Base-by-base conservation (phyloP, 2,888 invertebrate species). In the Elysia crispata region DNA sequence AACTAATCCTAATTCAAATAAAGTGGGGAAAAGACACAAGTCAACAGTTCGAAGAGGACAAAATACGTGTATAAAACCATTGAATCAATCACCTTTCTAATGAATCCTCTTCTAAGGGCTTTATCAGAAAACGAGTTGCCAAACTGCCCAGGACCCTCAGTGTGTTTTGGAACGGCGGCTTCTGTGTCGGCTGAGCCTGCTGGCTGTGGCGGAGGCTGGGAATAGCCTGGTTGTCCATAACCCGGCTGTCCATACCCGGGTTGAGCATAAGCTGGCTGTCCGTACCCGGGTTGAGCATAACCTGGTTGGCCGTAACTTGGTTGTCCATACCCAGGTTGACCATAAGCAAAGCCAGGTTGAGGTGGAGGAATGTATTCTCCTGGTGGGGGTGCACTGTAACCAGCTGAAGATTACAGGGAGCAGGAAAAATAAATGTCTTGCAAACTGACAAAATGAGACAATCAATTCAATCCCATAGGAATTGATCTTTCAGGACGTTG, bases 71-170 rank as follows among this genome's bases (percentile, higher is more conserved):
- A 60, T 23, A 13, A 20, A 60, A 1, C 3, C 60, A 20, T 13
- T 20, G n/a, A n/a, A 25, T 15, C 25, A n/a, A 72, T 57, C 81
- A 91, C 91, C 89, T 91, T 91, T 78, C 85, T 85, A 72, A 91
- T 91, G 77, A 91, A 91, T 1, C 86, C 89, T 62, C 86, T 80
- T 30, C 91, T 81, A 30, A 91, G 85, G 20, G 88, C 87, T 76
- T 89, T 90, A 80, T 91, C 89, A 5, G 87, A 87, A 83, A 90
- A 90, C 30, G 87, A 83, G 0, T 50, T 20, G 30, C 72, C 64
- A 49, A 49, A 73, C 6, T 64, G 67, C 23, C 18, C 49, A 0
- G 8, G 31, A 11, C 1, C 33, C 57, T 31, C 25, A 13, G 30
- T 60, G 50, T 64, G 57, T n/a, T 82, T 57, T 3, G 82, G 80